Conservation (phyloP, 1,140 invertebrate genomes). For the Lysiphlebus fabarum region DNA sequence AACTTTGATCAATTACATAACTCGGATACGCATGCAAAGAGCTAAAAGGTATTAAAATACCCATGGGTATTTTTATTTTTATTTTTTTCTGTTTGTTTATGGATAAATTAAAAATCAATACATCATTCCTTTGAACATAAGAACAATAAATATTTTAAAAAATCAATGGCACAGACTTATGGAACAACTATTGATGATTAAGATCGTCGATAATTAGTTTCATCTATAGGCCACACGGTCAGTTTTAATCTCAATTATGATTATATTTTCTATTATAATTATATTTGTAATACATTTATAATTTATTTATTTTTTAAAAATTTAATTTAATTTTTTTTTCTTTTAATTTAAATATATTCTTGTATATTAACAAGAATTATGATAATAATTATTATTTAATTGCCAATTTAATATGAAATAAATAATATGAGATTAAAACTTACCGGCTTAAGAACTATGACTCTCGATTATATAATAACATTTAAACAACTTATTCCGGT, state of each 20-base stretch:
- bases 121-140: slow-evolving; percentile 46
- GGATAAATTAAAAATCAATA: slow-evolving; percentile 40
- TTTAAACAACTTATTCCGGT: slow-evolving; percentile 59
- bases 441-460: slow-evolving; percentile 51
- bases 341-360: slow-evolving; percentile 7
- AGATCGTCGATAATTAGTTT: slow-evolving; percentile 23
- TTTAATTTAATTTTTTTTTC: slow-evolving; percentile 9
- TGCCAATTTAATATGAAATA: slow-evolving; percentile 9
- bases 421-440: slow-evolving; percentile 26
- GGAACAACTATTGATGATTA: slow-evolving; percentile 21
- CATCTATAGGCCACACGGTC: slow-evolving; percentile 38
- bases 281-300: not conserved
- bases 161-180: slow-evolving; percentile 37
- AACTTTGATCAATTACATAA: slow-evolving; percentile 38
- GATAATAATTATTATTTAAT: not conserved
- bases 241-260: slow-evolving; percentile 27
- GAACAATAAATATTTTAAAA: slow-evolving; percentile 53
- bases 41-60: slow-evolving; percentile 12
- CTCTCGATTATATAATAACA: slow-evolving; percentile 56
- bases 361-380: not conserved
- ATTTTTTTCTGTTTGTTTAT: slow-evolving; percentile 8
- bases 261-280: too few relatives aligned
- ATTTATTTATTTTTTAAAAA: slow-evolving; percentile 11
- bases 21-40: slow-evolving; percentile 48
- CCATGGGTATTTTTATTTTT: not conserved